phyloP scores from a whole-genome alignment of 2,797 vertebrate genomes.

The Rachycentron canadum region DNA sequence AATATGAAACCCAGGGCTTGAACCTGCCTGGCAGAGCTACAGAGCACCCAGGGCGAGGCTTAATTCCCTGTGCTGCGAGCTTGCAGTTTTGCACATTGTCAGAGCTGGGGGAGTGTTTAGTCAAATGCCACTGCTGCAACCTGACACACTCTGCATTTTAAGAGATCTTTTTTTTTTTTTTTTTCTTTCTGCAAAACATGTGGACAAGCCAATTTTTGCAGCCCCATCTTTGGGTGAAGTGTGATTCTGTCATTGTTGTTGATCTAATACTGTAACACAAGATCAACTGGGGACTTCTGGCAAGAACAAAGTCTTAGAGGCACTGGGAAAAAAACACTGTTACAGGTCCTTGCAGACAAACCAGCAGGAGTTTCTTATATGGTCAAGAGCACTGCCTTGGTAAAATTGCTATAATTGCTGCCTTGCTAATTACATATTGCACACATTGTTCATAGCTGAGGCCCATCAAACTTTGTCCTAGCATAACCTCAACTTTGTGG shows the following conservation, averaged over 20 bases:
- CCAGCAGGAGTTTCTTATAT: constrained; percentile 58
- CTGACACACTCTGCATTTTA: constrained; percentile 58
- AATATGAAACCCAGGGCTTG: constrained; percentile 62
- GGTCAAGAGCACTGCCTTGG: constrained; percentile 50
- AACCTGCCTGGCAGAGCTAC: constrained; percentile 64
- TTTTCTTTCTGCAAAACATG: background rate
- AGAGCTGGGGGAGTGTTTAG: constrained; percentile 55
- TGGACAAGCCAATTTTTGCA: constrained; percentile 20
- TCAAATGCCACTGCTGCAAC: constrained; percentile 55
- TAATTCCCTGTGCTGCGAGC: constrained; percentile 54
- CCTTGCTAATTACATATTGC: constrained; percentile 67
- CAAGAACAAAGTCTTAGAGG: constrained; percentile 66
- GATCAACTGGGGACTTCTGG: constrained; percentile 44
- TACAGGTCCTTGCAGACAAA: constrained; percentile 66
- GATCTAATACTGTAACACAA: constrained; percentile 53
- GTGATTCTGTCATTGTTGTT: constrained; percentile 55
- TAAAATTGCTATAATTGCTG: constrained; percentile 46
- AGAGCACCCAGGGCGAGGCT: constrained; percentile 54
- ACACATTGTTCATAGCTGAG: constrained; percentile 51
- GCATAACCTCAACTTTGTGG: constrained; percentile 30
- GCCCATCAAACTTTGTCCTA: constrained; percentile 29
- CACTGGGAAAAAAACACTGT: constrained; percentile 64
- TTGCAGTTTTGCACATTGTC: constrained; percentile 45
- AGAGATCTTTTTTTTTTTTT: constrained; percentile 19
- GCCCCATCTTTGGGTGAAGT: constrained; percentile 66